phyloP scores from a whole-genome alignment of 2,113 vertebrate genomes.

The Barnardius zonarius region DNA sequence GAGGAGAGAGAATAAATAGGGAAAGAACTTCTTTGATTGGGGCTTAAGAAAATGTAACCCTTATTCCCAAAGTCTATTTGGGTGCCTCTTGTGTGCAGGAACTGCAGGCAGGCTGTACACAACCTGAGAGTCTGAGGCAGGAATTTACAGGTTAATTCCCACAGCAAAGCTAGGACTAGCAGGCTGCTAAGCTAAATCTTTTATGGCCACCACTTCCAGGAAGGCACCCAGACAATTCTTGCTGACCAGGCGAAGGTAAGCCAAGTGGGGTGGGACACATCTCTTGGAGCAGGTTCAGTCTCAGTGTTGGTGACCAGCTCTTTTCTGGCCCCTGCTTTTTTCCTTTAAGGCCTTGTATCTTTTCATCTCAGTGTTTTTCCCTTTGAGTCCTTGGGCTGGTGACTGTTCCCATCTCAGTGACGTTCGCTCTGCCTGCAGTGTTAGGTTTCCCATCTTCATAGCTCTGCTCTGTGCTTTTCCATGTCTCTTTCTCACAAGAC shows the following conservation, averaged over 20 bases:
- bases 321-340: background rate
- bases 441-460: background rate
- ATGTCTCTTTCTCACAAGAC: background rate
- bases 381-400: background rate
- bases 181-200: background rate
- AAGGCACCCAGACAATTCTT: background rate
- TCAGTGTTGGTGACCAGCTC: background rate
- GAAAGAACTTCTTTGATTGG: background rate
- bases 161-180: background rate
- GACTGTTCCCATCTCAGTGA: background rate
- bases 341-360: background rate
- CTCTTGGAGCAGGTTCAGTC: background rate
- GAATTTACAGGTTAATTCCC: background rate
- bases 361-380: background rate
- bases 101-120: background rate
- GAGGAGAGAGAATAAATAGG: background rate
- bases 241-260: background rate
- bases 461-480: background rate
- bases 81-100: background rate
- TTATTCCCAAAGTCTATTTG: background rate
- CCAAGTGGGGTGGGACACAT: too few relatives aligned
- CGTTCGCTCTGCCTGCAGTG: background rate
- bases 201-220: background rate
- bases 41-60: accelerated
- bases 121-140: background rate